A percentile compares a stretch with the other conserved stretches of the same genome.
Conservation (phyloP, 1,140 invertebrate species). For the Adelges cooleyi region DNA sequence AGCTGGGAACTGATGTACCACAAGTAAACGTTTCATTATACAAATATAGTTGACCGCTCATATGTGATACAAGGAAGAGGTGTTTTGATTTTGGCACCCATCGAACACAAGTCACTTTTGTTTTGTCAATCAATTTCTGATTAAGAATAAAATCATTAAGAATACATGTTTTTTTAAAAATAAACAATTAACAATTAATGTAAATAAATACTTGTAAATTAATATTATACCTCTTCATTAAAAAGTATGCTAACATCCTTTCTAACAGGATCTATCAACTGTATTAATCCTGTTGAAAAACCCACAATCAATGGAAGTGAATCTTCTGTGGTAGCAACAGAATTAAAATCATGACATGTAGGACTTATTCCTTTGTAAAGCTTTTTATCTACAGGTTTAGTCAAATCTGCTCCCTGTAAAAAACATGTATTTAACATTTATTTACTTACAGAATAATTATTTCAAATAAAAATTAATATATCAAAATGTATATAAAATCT, state of each 20-base stretch:
- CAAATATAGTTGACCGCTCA: slow-evolving; percentile 93
- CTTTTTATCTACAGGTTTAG: slow-evolving; percentile 92
- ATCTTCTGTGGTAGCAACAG: slow-evolving; percentile 63
- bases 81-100: slow-evolving; percentile 92
- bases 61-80: slow-evolving; percentile 86
- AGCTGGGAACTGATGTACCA: slow-evolving; percentile 69
- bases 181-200: not conserved
- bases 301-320: slow-evolving; percentile 83
- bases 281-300: slow-evolving; percentile 94
- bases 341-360: slow-evolving; percentile 97
- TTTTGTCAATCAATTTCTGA: slow-evolving; percentile 93
- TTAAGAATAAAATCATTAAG: slow-evolving; percentile 30
- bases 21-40: slow-evolving; percentile 93
- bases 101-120: slow-evolving; percentile 93
- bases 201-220: not conserved
- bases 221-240: slow-evolving; percentile 81
- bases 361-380: slow-evolving; percentile 98
- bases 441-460: too few relatives aligned
- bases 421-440: too few relatives aligned
- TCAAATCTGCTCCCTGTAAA: slow-evolving; percentile 70
- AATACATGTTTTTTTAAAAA: not conserved
- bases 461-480: too few relatives aligned
- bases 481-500: too few relatives aligned
- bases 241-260: slow-evolving; percentile 92
- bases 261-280: slow-evolving; percentile 91